Conservation (phyloP, 2,113 vertebrate genomes). For the Phainopepla nitens region DNA sequence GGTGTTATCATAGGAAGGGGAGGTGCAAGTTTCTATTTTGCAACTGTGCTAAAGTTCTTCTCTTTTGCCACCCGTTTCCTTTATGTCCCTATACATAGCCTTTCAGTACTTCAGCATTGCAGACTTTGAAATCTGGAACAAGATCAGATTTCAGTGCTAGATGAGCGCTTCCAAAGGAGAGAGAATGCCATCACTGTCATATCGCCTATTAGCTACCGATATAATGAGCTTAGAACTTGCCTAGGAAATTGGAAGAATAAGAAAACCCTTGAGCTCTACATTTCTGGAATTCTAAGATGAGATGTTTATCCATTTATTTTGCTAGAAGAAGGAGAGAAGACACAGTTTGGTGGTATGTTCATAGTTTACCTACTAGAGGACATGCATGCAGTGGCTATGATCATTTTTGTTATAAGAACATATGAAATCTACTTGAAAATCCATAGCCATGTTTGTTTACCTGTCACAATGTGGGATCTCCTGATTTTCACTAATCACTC, state of each 20-base stretch:
- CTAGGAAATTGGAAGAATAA: background rate
- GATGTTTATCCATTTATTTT: background rate
- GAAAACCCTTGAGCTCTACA: background rate
- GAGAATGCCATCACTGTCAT: background rate
- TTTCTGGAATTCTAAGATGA: background rate
- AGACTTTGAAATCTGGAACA: background rate
- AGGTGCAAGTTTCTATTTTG: background rate
- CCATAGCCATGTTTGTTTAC: background rate
- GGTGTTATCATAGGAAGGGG: background rate
- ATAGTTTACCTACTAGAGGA: background rate
- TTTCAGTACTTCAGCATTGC: background rate
- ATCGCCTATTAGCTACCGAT: background rate
- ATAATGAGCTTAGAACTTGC: background rate
- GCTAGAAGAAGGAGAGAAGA: background rate
- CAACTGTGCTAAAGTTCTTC: background rate
- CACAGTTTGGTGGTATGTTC: background rate
- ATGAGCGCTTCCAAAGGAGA: background rate
- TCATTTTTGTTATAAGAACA: background rate
- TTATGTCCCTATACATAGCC: fast-evolving
- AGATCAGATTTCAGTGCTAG: background rate
- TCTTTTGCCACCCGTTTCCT: background rate
- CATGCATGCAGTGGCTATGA: fast-evolving
- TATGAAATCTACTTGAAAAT: background rate
- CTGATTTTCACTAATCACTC: background rate
- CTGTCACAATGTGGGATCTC: background rate